Evolutionary conservation across 2,113 vertebrate genomes (phyloP).

Genomic region (Malurus alboscapulatus): DNA sequence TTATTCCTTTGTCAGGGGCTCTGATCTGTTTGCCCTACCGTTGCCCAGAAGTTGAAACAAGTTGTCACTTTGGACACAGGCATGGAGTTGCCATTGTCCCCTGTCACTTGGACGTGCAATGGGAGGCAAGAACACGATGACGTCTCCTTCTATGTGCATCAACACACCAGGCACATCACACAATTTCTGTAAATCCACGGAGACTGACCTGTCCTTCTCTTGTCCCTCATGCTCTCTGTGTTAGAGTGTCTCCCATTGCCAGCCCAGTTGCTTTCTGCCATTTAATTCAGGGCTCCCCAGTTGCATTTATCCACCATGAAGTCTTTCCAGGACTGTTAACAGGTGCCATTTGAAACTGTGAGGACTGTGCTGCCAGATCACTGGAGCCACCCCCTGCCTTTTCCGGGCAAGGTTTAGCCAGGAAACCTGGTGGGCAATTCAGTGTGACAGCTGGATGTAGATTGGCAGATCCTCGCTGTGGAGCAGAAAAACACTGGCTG

Average conservation of each 20-base stretch:
- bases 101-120: background rate
- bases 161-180: background rate
- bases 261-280: background rate
- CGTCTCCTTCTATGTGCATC: background rate
- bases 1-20: background rate
- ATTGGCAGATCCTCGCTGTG: background rate
- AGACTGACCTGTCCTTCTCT: background rate
- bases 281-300: background rate
- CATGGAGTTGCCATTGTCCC: background rate
- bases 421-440: rapidly evolving
- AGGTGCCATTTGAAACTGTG: background rate
- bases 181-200: background rate
- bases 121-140: background rate
- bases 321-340: background rate
- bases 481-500: background rate
- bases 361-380: background rate
- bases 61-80: background rate
- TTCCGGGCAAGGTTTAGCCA: background rate
- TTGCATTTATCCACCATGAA: rapidly evolving
- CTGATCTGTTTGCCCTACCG: background rate
- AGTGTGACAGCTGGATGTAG: background rate
- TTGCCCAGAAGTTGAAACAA: background rate
- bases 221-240: background rate
- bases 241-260: background rate
- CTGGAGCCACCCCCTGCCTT: background rate